These are phyloP conservation scores for Drosophila monieri DNA, from an alignment of 2,888 invertebrate species.

Conservation along the genomic window DNA sequence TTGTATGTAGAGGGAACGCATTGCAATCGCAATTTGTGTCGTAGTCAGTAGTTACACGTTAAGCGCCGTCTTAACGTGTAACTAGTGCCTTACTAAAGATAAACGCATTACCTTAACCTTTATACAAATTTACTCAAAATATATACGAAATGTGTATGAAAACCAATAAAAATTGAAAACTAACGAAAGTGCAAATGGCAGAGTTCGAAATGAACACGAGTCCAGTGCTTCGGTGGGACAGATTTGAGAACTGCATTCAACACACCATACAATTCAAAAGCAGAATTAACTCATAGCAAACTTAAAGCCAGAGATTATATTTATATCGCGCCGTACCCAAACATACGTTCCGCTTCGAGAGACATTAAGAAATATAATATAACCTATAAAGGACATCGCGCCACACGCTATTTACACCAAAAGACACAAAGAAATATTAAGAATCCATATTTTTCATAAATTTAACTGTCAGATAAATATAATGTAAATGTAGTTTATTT, in stretches of 20 bases:
- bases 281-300: conserved; percentile 13
- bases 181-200: conserved; percentile 38
- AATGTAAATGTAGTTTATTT: conserved; percentile 51
- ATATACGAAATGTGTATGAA: conserved; percentile 25
- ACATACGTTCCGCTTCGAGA: conserved; percentile 46
- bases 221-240: conserved; percentile 48
- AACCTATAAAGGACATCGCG: conserved; percentile 53
- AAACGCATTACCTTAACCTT: conserved; percentile 82
- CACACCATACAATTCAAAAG: conserved; percentile 8
- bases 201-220: conserved; percentile 24
- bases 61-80: conserved; percentile 78
- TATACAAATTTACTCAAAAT: conserved; percentile 75
- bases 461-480: conserved; percentile 47
- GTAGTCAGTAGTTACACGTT: conserved; percentile 84
- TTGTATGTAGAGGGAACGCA: conserved; percentile 32
- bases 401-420: conserved; percentile 73
- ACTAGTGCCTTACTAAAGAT: conserved; percentile 84
- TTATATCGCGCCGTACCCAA: conserved; percentile 42
- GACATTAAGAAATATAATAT: conserved; percentile 41
- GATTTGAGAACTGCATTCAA: conserved; percentile 18
- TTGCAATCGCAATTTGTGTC: conserved; percentile 56
- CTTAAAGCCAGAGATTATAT: conserved; percentile 57
- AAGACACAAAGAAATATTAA: conserved; percentile 32
- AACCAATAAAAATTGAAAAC: conserved; percentile 22
- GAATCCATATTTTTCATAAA: conserved; percentile 62